Evolutionary conservation across 2,888 invertebrate species (phyloP), one percentile per base, ranked within the genome.

Genomic region (Andrena flavipes): DNA sequence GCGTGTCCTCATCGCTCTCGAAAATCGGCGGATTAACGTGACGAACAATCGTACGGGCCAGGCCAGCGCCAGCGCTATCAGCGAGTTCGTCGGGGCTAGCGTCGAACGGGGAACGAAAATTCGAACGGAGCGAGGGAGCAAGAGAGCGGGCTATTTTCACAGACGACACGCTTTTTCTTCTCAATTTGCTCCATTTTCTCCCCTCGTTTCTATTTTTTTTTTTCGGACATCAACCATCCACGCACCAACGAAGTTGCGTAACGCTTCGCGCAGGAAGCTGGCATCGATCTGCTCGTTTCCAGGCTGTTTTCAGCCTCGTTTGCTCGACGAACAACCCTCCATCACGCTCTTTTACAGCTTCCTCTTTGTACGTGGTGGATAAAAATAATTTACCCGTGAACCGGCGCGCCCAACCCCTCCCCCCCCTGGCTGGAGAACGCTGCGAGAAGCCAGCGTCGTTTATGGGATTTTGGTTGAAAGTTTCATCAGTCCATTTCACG

Each of bases 351-450:
- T 62, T 59, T 74, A 56, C 81, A 62, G 54, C 65, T 20, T 51
- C 51, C 82, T 76, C 85, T 82, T 75, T 85, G 72, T 75, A 63
- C 65, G 49, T 42, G 72, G 29, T 13, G 68, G 79, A 63, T 82
- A 80, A 82, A 85, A 85, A 85, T 85, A 85, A 82, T 81, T 84
- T 79, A 56, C 67, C 69, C 79, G 20, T 51, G 49, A 65, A 76
- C 29, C 42, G 42, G 48, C 68, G 8, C 16, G 42, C n/a, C 59
- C n/a, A 7, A n/a, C 20, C 68, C 62, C 20, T 20, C 59, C n/a
- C 5, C 23, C 20, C 68, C 62, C 20, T 20, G 23, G 42, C 42
- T 42, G 1, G 42, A 42, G 42, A 42, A 3, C 42, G 4, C 16
- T 5, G 16, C 42, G 42, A 4, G 42, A 42, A 13, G 4, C 13